Evolutionary conservation across 2,888 invertebrate species (phyloP).

Genomic region (Phlogophora meticulosa): DNA sequence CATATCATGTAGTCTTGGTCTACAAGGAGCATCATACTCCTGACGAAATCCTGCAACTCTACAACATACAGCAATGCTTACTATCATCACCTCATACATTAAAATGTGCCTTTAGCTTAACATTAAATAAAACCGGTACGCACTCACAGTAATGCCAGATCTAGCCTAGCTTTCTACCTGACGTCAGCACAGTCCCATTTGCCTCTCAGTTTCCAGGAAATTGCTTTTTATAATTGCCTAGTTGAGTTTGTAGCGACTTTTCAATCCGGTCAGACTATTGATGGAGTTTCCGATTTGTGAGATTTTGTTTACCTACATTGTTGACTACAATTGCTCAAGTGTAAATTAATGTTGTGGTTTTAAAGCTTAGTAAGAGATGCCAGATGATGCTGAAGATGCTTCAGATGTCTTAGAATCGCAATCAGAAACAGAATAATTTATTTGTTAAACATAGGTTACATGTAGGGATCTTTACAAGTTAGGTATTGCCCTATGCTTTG

Average conservation of each 20-base stretch:
- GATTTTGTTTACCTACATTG: slow-evolving; percentile 13
- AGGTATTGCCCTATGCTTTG: too few species aligned
- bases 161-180: slow-evolving; percentile 58
- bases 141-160: slow-evolving; percentile 22
- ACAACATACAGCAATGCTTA: background rate
- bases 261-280: slow-evolving; percentile 32
- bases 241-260: slow-evolving; percentile 36
- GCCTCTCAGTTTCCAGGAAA: slow-evolving; percentile 55
- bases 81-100: slow-evolving; percentile 11
- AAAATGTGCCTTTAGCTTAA: slow-evolving; percentile 24
- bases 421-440: too few species aligned
- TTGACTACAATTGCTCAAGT: too few species aligned
- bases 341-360: too few species aligned
- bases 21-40: background rate
- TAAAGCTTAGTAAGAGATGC: too few species aligned
- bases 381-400: too few species aligned
- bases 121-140: slow-evolving; percentile 44
- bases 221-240: slow-evolving; percentile 51
- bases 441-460: too few species aligned
- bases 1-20: too few species aligned
- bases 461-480: too few species aligned
- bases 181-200: slow-evolving; percentile 34
- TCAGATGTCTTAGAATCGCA: too few species aligned
- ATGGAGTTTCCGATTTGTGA: slow-evolving; percentile 1
- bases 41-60: background rate